Percentiles rank a stretch among this genome's conserved stretches.
These are phyloP conservation scores for Ctenoplectra terminalis DNA, from an alignment of 1,140 invertebrate species.

Conservation along the genomic window DNA sequence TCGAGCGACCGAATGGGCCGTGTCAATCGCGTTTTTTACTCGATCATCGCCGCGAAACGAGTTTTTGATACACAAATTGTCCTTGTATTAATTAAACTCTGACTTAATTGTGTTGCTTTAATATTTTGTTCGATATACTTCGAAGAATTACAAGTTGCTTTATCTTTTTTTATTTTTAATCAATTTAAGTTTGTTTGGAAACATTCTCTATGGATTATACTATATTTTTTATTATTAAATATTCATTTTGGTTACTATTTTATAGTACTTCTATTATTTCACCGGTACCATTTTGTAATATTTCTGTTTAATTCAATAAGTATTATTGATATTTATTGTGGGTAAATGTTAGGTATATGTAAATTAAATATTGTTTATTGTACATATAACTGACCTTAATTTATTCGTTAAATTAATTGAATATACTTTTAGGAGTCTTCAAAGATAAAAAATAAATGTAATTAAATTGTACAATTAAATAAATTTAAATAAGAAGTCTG, in stretches of 20 bases:
- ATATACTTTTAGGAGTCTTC: neutral
- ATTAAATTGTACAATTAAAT: neutral
- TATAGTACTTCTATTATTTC: too few species aligned
- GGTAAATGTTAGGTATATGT: too few species aligned
- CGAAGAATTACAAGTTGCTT: neutral
- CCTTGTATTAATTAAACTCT: neutral
- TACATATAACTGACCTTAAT: too few species aligned
- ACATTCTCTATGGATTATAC: neutral
- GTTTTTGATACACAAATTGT: too few species aligned
- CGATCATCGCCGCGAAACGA: neutral
- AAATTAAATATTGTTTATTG: too few species aligned
- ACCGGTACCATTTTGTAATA: too few species aligned
- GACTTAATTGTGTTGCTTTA: neutral
- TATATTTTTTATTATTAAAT: too few species aligned
- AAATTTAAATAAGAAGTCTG: neutral
- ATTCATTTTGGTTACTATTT: neutral
- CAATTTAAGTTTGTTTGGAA: neutral
- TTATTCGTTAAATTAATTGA: neutral
- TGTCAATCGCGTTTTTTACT: neutral
- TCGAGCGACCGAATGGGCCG: neutral
- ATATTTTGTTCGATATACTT: neutral
- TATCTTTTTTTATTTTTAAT: neutral
- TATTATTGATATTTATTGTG: too few species aligned
- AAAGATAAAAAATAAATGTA: neutral
- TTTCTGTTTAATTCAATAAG: too few species aligned